These are phyloP conservation scores for Menidia beryllina DNA, from an alignment of 2,113 vertebrate species.

Conservation along the genomic window DNA sequence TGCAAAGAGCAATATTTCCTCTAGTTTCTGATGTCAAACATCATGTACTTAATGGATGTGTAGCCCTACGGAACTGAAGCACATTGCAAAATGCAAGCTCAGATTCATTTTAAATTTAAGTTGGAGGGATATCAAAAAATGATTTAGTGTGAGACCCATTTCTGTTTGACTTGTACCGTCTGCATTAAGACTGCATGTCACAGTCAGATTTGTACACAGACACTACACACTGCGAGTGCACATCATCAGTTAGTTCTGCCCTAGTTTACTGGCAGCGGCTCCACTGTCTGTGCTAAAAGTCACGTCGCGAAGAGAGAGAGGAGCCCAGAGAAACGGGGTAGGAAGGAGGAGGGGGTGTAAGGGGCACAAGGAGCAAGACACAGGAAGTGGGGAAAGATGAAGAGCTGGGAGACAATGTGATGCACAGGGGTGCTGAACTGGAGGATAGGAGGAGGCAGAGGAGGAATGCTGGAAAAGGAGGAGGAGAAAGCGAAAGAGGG, in stretches of 20 bases:
- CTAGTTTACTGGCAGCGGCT: slow-evolving; percentile 81
- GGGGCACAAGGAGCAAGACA: slow-evolving; percentile 83
- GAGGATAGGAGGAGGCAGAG: slow-evolving; percentile 64
- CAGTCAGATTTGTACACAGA: slow-evolving; percentile 25
- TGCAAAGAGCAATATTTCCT: no score
- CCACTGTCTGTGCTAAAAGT: slow-evolving; percentile 82
- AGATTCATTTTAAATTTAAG: not conserved
- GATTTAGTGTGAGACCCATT: not conserved
- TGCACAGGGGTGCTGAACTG: slow-evolving; percentile 76
- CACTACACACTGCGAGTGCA: slow-evolving; percentile 36
- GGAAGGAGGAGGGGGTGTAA: slow-evolving; percentile 73
- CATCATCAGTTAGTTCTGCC: slow-evolving; percentile 77
- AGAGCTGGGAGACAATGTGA: slow-evolving; percentile 82
- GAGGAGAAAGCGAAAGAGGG: slow-evolving; percentile 45
- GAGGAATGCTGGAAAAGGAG: slow-evolving; percentile 64
- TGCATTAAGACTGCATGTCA: not conserved
- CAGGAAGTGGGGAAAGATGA: slow-evolving; percentile 85
- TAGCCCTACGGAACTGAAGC: not conserved
- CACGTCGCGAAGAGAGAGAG: slow-evolving; percentile 82
- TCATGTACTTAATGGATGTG: no score
- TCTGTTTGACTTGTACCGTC: slow-evolving; percentile 12
- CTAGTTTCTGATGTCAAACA: no score
- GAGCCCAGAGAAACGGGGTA: slow-evolving; percentile 56
- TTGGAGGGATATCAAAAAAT: not conserved
- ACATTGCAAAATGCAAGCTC: no score